Base-by-base conservation (phyloP, 2,797 vertebrate species). In the Thalassophryne amazonica region DNA sequence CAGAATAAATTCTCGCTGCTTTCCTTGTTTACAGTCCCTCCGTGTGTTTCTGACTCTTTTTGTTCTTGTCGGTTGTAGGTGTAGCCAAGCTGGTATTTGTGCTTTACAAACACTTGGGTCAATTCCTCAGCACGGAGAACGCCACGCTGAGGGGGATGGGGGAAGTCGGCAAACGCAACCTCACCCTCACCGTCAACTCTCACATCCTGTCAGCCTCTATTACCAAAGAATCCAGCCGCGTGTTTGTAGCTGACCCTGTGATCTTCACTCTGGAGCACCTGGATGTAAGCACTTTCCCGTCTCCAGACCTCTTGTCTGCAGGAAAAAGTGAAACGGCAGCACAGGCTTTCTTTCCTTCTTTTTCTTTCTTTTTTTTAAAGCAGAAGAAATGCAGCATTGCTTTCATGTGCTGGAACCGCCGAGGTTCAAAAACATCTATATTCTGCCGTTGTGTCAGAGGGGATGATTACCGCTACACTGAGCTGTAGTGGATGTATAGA, bases 71-170 rank as follows among this genome's bases (percentile, higher is more conserved):
- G 7, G 4, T 37, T 69, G 13, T 76, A 98, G 96, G 96, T 25
- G 90, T 96, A 59, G 95, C 96, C 45, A 99, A 98, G 83, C 88
- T 99, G 85, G 96, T 99, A n/a, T 99, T 99, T 84, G 96, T 98
- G 40, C 92, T 98, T 51, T 99, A 98, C 80, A 97, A 97, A 83
- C 95, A 95, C 61, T 84, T 99, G 81, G 96, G 97, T 28, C 94
- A 92, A 69, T 99, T 98, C 67, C 93, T 99, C 21, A 98, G 93
- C 73, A 98, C 94, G 0, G 97, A 98, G 80, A 99, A 99, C 1
- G 93, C 95, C 43, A 98, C 96, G 9, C 91, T 99, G 58, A 93
- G 93, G 72, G 80, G 95, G 16, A 57, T 69, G 59, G 73, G 76
- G 30, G 83, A 87, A 39, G 61, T 45, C 46, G 76, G 34, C 78